Evolutionary conservation across 1,140 invertebrate genomes (phyloP).

Genomic region (Halictus rubicundus): DNA sequence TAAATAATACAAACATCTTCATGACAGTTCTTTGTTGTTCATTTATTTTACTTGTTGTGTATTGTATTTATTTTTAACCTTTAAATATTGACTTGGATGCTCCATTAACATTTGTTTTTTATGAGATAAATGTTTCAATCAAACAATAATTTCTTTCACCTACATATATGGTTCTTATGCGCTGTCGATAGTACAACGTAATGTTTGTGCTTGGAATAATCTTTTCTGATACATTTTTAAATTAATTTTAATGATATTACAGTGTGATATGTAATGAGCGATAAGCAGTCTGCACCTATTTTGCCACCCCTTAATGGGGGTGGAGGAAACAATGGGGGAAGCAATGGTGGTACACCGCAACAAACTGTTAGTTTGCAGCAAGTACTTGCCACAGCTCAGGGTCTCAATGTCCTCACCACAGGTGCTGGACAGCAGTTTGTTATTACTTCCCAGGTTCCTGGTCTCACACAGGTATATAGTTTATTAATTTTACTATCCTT

Average conservation of each 20-base stretch:
- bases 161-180: too few species aligned
- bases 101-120: neutral
- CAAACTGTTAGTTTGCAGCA: slow-evolving; percentile 79
- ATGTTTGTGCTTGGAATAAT: neutral
- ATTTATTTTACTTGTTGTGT: neutral
- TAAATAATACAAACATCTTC: neutral
- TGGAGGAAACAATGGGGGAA: slow-evolving; percentile 76
- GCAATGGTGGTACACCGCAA: slow-evolving; percentile 73
- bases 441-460: slow-evolving; percentile 79
- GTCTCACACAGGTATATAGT: slow-evolving; percentile 74
- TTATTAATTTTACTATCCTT: too few species aligned
- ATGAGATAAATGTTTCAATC: neutral
- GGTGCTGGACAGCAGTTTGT: slow-evolving; percentile 79
- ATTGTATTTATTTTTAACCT: neutral
- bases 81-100: neutral
- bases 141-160: neutral
- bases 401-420: slow-evolving; percentile 78
- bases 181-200: neutral
- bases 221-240: neutral
- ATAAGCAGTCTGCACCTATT: slow-evolving; percentile 78
- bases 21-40: neutral
- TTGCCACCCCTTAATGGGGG: slow-evolving; percentile 78
- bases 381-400: slow-evolving; percentile 77
- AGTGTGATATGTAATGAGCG: slow-evolving; percentile 80
- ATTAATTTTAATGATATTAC: slow-evolving; percentile 44